Evolutionary conservation across 2,888 invertebrate genomes (phyloP).

Genomic region (Caenorhabditis sp.): DNA sequence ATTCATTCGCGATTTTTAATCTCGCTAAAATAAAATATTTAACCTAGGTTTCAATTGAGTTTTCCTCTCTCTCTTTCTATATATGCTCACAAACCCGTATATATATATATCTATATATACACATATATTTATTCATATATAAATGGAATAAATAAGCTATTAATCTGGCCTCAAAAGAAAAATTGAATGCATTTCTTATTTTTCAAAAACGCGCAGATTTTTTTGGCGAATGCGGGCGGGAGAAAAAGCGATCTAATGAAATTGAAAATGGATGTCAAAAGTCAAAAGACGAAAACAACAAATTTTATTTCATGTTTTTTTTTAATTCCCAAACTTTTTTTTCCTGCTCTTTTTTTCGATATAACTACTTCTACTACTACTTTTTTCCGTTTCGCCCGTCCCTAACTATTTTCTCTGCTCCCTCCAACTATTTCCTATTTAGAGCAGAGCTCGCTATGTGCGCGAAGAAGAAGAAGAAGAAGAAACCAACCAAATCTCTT

Average conservation of each 20-base stretch:
- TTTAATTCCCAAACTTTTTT: neutral
- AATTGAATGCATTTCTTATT: neutral
- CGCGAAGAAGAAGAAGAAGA: neutral
- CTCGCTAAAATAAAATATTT: too few species aligned
- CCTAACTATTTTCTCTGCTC: neutral
- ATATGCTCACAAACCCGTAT: too few species aligned
- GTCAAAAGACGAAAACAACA: neutral
- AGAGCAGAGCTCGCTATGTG: neutral
- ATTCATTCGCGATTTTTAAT: too few species aligned
- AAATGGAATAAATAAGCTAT: neutral
- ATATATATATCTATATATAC: neutral
- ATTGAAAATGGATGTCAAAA: too few species aligned
- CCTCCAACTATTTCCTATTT: neutral
- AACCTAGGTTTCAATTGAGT: neutral
- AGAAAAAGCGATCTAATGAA: too few species aligned
- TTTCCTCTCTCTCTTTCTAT: neutral
- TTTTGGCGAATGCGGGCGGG: too few species aligned
- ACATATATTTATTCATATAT: neutral
- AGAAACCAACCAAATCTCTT: neutral
- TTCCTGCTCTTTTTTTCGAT: neutral
- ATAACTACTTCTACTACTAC: neutral
- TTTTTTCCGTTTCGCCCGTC: neutral
- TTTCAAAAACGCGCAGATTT: neutral
- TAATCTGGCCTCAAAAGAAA: neutral
- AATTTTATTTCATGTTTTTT: neutral